Percentiles rank a stretch among this genome's conserved stretches.
These are phyloP conservation scores for Megaceryle maxima DNA, from an alignment of 2,113 vertebrate genomes.

Conservation along the genomic window DNA sequence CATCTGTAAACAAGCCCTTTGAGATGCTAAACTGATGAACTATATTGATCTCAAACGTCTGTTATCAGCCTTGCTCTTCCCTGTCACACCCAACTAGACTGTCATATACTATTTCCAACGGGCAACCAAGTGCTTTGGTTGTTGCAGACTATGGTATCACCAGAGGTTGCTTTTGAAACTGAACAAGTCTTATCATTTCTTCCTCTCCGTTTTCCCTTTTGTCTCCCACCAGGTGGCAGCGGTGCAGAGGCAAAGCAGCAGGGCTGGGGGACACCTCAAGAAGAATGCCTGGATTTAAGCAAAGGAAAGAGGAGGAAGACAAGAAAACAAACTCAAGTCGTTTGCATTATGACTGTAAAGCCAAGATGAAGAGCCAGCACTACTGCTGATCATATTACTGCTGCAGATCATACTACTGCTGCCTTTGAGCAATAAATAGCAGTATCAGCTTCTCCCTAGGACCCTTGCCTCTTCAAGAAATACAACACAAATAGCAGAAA, in stretches of 20 bases:
- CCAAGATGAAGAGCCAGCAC: background rate
- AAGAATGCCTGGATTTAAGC: background rate
- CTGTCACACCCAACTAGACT: background rate
- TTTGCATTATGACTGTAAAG: background rate
- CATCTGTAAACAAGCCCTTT: background rate
- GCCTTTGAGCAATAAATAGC: background rate
- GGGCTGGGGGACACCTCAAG: background rate
- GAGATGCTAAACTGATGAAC: background rate
- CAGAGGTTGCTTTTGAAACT: background rate
- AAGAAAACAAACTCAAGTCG: accelerated
- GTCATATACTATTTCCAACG: background rate
- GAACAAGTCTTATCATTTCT: background rate
- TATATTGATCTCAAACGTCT: background rate
- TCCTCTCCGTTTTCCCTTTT: background rate
- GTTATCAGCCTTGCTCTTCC: background rate
- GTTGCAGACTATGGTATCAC: background rate
- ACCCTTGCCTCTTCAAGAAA: background rate
- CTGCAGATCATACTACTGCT: background rate
- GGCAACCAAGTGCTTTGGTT: background rate
- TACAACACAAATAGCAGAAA: background rate
- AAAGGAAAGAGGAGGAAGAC: background rate
- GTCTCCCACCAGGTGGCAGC: constrained; percentile 28
- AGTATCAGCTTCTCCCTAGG: background rate
- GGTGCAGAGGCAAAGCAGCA: background rate
- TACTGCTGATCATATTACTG: background rate